Evolutionary conservation across 2,797 vertebrate genomes (phyloP).

Genomic region (Potorous gilbertii): DNA sequence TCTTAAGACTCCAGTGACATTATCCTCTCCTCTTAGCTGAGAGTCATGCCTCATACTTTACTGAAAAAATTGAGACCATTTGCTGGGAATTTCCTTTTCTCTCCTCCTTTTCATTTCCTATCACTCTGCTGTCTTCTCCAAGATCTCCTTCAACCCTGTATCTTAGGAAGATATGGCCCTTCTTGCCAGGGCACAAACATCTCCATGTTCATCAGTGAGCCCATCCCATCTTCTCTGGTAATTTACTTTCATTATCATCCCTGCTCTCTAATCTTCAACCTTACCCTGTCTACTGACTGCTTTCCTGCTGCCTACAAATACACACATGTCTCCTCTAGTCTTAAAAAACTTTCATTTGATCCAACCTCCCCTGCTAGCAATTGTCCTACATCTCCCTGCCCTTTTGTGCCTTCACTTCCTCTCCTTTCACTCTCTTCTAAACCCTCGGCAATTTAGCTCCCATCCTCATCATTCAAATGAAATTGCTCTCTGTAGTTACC

Average conservation of each 20-base stretch:
- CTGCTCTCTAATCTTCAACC: neutral
- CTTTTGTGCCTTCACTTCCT: neutral
- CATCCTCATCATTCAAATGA: neutral
- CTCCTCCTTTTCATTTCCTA: neutral
- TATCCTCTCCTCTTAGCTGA: neutral
- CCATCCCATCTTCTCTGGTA: too few species aligned
- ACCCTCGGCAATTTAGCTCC: neutral
- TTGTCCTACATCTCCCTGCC: neutral
- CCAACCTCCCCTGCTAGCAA: neutral
- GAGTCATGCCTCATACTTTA: neutral
- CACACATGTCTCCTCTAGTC: neutral
- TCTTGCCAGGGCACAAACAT: neutral
- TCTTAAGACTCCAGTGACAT: neutral
- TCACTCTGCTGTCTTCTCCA: neutral
- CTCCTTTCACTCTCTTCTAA: neutral
- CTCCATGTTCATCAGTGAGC: neutral
- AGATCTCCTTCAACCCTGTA: neutral
- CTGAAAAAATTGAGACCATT: neutral
- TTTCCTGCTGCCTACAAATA: neutral
- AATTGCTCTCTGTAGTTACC: neutral
- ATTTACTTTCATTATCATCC: neutral
- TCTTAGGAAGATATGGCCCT: neutral
- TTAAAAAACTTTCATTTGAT: neutral
- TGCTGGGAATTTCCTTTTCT: neutral
- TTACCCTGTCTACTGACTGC: neutral